Conservation (phyloP, 2,113 vertebrate species). For the Montifringilla adamsi region DNA sequence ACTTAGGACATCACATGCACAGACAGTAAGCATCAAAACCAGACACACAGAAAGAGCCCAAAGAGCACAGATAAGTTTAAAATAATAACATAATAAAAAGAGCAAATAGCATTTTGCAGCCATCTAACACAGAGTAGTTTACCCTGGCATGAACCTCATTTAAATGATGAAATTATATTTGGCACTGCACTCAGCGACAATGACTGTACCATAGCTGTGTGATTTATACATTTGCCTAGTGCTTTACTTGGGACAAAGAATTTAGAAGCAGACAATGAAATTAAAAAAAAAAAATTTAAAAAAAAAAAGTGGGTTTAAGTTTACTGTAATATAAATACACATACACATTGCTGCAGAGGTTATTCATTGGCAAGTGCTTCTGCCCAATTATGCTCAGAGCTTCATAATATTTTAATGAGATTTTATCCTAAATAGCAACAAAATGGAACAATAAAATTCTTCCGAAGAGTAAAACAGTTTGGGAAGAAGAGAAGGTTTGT, state of each 20-base stretch:
- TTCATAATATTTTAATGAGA: constrained; percentile 74
- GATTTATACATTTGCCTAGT: constrained; percentile 34
- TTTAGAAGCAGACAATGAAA: constrained; percentile 35
- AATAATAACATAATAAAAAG: constrained; percentile 58
- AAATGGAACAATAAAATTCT: constrained; percentile 58
- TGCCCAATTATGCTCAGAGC: constrained; percentile 51
- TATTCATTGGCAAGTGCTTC: constrained; percentile 60
- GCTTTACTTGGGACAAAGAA: constrained; percentile 55
- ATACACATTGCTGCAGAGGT: constrained; percentile 63
- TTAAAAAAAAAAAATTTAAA: not conserved
- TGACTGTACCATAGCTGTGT: not conserved
- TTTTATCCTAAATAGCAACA: constrained; percentile 63
- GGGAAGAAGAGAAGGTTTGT: not conserved
- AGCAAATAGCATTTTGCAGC: constrained; percentile 54
- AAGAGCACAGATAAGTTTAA: constrained; percentile 31
- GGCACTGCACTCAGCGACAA: constrained; percentile 13
- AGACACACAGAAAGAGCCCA: not conserved
- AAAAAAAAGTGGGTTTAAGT: constrained; percentile 36
- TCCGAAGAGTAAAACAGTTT: constrained; percentile 8
- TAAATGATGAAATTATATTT: constrained; percentile 69
- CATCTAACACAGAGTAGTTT: constrained; percentile 49
- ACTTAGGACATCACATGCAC: not conserved
- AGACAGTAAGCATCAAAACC: not conserved
- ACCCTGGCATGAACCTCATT: constrained; percentile 58
- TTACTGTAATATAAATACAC: constrained; percentile 61